These are phyloP conservation scores for Zaprionus kolodkinae DNA, from an alignment of 1,140 invertebrate species.

Conservation along the genomic window DNA sequence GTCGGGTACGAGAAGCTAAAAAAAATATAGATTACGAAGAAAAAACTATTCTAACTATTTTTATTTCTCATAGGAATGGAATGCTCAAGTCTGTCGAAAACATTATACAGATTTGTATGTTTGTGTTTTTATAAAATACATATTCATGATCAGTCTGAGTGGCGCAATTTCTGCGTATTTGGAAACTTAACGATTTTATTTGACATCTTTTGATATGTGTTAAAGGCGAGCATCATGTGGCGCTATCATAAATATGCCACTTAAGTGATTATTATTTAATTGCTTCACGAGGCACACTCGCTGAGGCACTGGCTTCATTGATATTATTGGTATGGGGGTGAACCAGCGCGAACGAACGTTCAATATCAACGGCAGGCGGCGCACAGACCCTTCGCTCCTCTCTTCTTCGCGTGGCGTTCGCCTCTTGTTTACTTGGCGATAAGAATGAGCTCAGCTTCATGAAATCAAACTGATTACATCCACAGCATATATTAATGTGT, in stretches of 20 bases:
- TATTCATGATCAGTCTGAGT: conserved; percentile 13
- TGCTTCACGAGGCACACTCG: conserved; percentile 3
- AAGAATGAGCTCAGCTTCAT: not conserved
- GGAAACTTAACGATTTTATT: not conserved
- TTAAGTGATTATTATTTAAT: conserved; percentile 25
- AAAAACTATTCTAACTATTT: not conserved
- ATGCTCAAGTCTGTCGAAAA: not conserved
- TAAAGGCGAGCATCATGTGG: conserved; percentile 5
- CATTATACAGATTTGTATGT: not conserved
- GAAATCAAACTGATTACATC: not conserved
- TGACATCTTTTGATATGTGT: conserved; percentile 1
- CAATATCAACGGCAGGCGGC: conserved; percentile 4
- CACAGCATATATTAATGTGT: not conserved
- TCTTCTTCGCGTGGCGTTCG: conserved; percentile 1
- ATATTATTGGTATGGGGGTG: conserved; percentile 14
- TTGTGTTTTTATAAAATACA: not conserved
- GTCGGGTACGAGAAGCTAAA: not conserved
- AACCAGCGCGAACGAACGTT: not conserved
- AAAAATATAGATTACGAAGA: not conserved
- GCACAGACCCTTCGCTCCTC: not conserved
- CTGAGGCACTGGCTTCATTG: conserved; percentile 4
- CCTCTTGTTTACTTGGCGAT: conserved; percentile 7
- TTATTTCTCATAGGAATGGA: not conserved
- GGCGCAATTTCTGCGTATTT: not conserved
- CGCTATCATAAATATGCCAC: conserved; percentile 30